phyloP scores from a whole-genome alignment of 2,113 vertebrate species.

The Lonchura striata region DNA sequence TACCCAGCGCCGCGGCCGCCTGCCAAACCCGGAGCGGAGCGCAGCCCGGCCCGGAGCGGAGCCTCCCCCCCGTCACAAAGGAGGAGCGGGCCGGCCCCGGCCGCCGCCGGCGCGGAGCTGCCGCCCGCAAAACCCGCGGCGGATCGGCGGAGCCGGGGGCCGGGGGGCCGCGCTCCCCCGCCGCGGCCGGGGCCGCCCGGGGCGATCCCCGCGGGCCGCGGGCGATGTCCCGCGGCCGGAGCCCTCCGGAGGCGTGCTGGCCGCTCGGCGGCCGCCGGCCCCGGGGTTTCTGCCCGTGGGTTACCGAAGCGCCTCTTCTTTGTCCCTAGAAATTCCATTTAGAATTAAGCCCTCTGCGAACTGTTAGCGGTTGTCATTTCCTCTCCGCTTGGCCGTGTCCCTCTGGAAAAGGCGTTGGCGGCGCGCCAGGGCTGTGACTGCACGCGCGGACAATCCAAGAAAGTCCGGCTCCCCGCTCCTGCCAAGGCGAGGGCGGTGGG shows the following conservation, averaged over 20 bases:
- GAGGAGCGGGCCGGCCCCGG: too few relatives aligned
- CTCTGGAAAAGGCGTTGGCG: conserved; percentile 49
- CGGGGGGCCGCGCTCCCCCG: not conserved
- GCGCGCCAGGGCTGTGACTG: not conserved
- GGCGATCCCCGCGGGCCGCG: not conserved
- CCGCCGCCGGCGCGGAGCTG: too few relatives aligned
- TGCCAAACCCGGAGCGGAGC: too few relatives aligned
- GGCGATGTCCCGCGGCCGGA: not conserved
- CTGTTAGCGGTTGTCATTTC: conserved; percentile 52
- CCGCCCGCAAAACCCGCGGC: not conserved
- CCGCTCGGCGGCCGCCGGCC: not conserved
- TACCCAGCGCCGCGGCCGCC: too few relatives aligned
- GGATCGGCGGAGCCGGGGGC: not conserved
- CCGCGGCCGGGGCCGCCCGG: not conserved
- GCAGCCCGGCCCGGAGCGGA: too few relatives aligned
- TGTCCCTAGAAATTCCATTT: conserved; percentile 59
- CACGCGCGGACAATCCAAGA: conserved; percentile 11
- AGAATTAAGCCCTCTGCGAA: conserved; percentile 28
- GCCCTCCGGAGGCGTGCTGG: not conserved
- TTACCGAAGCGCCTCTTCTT: conserved; percentile 6
- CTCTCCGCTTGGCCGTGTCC: conserved; percentile 38
- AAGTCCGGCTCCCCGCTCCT: conserved; percentile 4
- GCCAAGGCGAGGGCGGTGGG: conserved; percentile 35
- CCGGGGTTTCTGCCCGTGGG: not conserved
- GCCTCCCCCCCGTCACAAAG: too few relatives aligned